Conservation (phyloP, 2,113 vertebrate species). For the Indicator maculatus region DNA sequence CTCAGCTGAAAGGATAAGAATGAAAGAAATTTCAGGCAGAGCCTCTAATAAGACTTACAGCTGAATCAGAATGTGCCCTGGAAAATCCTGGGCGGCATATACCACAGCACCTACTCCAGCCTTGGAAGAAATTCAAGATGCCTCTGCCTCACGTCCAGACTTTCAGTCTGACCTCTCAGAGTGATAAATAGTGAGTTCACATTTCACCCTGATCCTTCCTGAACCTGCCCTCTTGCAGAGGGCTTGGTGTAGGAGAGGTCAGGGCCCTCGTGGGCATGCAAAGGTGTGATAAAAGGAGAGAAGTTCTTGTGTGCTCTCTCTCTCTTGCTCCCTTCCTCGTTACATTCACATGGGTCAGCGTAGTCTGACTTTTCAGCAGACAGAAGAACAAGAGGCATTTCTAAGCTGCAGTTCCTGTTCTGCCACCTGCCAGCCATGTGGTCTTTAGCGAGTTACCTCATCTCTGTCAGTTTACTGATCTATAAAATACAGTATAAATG, state of each 20-base stretch:
- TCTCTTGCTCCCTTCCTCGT: constrained; percentile 46
- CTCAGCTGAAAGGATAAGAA: constrained; percentile 28
- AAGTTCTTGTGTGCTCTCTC: constrained; percentile 42
- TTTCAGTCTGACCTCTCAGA: constrained; percentile 50
- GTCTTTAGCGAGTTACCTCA: constrained; percentile 14
- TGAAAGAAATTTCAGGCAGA: constrained; percentile 47
- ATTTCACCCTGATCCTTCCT: constrained; percentile 55
- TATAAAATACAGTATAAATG: neutral
- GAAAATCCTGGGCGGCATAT: constrained; percentile 47
- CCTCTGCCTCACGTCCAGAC: constrained; percentile 51
- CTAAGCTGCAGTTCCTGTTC: neutral
- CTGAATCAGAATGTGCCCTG: constrained; percentile 60
- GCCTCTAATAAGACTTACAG: constrained; percentile 16
- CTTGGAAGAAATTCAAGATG: constrained; percentile 57
- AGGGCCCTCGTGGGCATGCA: constrained; percentile 28
- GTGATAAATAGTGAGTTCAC: constrained; percentile 61
- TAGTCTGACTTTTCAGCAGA: constrained; percentile 40
- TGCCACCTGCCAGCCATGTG: constrained; percentile 40
- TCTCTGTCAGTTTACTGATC: neutral
- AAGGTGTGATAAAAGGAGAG: constrained; percentile 68
- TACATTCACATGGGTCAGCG: constrained; percentile 23
- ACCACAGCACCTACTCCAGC: constrained; percentile 39
- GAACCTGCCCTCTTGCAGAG: constrained; percentile 58
- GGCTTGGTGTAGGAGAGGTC: constrained; percentile 30
- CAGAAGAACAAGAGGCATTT: constrained; percentile 45